Percentiles rank a stretch among this genome's conserved stretches.
Conservation (phyloP, 1,140 invertebrate species). For the Cotesia vestalis region DNA sequence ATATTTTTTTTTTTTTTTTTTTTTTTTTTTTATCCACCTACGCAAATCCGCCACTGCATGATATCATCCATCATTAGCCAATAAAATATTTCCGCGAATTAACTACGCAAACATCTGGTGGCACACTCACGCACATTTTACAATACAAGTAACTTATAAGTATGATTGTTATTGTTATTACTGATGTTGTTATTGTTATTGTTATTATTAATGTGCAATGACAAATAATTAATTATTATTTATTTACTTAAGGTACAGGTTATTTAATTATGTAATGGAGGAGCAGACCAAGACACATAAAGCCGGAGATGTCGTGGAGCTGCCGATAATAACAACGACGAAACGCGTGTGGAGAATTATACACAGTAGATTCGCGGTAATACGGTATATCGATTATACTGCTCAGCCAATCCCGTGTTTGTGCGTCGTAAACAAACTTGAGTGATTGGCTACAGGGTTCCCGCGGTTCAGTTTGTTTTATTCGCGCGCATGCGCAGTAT, state of each 20-base stretch:
- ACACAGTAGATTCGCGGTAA: constrained; percentile 30
- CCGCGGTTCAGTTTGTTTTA: constrained; percentile 36
- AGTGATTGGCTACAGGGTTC: constrained; percentile 44
- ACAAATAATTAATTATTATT: too few species aligned
- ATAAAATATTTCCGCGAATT: constrained; percentile 41
- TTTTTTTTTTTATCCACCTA: too few species aligned
- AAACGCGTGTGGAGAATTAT: neutral
- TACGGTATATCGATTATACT: constrained; percentile 51
- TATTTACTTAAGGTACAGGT: too few species aligned
- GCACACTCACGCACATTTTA: constrained; percentile 6
- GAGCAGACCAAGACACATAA: neutral
- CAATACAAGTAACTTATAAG: neutral
- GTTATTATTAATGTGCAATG: neutral
- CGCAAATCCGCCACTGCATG: constrained; percentile 43
- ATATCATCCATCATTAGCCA: constrained; percentile 46
- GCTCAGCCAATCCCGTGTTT: constrained; percentile 47
- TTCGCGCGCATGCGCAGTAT: constrained; percentile 25
- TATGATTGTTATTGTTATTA: too few species aligned
- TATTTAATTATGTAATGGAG: neutral
- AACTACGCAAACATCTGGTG: constrained; percentile 40
- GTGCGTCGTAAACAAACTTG: constrained; percentile 52
- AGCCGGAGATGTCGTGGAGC: too few species aligned
- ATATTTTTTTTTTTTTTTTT: neutral
- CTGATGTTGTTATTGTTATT: too few species aligned
- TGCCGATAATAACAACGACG: neutral